These are phyloP conservation scores for Bombyx mori DNA, from an alignment of 1,140 invertebrate species.

Conservation along the genomic window ASM3026992v2 NC_085127.1:14175501-14176000, in stretches of 20 bases:
- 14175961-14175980: not conserved
- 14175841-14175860: not conserved
- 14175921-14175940: not conserved
- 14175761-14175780: not conserved
- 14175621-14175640: slow-evolving; percentile 7
- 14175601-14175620: slow-evolving; percentile 17
- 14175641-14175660: not conserved
- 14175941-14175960: not conserved
- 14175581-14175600: slow-evolving; percentile 5
- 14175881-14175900: not conserved
- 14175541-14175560: too few species aligned
- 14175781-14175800: not conserved
- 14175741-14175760: not conserved
- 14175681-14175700: not conserved
- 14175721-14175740: not conserved
- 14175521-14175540: too few species aligned
- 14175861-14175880: not conserved
- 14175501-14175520: too few species aligned
- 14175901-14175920: not conserved
- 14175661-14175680: slow-evolving; percentile 4
- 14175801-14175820: slow-evolving; percentile 1
- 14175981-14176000: not conserved
- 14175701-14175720: not conserved
- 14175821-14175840: not conserved
- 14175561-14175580: too few species aligned